Evolutionary conservation across 2,797 vertebrate species (phyloP), one percentile per base, ranked within the genome.

Genomic region (Micropoecilia bifurca): DNA sequence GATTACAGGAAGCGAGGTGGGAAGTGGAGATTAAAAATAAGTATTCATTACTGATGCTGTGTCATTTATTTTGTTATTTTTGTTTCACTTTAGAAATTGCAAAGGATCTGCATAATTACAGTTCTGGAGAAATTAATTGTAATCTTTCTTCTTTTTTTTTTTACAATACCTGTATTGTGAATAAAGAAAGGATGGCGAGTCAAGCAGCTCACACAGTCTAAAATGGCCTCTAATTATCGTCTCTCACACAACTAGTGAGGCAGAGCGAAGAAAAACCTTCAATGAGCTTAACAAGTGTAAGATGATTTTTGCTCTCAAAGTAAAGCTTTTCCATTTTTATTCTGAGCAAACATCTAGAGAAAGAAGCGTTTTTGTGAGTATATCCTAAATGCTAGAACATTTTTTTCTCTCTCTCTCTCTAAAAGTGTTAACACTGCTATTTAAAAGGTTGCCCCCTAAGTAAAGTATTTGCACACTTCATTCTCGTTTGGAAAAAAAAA

Each of bases 1-100:
- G 85, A 89, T 81, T 71, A 74, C 20, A 66, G 41, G 63, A 79
- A 77, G 55, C 25, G 74, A 82, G 69, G 80, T 59, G 53, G 75
- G 53, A 77, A 80, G 61, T n/a, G 41, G 73, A 46, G 36, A 57
- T 12, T 77, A 84, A 75, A 83, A 84, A 71, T 72, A 78, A 74
- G 43, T 36, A 68, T 84, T 72, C 43, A 71, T 69, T 79, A 73
- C 57, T 63, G 9, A 55, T 57, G 68, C 66, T 66, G 48, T 55
- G 36, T 77, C 39, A 63, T 72, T 4, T 53, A 47, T 53, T 50
- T 73, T 79, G 57, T 82, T 82, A 55, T 55, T 50, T 43, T 50
- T 22, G 48, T 50, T 22, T 75, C 46, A 12, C 30, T 41, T 76
- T 76, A 20, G 25, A 83, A 63, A 71, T 61, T 75, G 41, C 36